Evolutionary conservation across 1,140 invertebrate species (phyloP), one percentile per base, ranked within the genome.

Genomic region (Drosophila setifemur): DNA sequence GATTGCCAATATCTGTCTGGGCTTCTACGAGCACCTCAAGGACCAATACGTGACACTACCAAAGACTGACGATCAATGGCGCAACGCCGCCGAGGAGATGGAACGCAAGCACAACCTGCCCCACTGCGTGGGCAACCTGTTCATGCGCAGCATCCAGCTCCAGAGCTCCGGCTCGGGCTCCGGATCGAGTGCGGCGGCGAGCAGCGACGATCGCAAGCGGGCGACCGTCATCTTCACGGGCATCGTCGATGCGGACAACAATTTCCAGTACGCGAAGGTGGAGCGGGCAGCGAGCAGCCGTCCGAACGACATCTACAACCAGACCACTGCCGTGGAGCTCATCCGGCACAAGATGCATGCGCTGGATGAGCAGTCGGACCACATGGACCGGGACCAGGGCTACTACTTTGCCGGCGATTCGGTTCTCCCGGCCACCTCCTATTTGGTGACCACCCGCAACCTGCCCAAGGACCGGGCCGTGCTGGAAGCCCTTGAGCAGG

Each of bases 61-160:
- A 88, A 89, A 89, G 79, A 90, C 88, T 83, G 85, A 90, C 64
- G 88, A 90, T 66, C 85, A 90, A 61, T 89, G 88, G 88, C 77
- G 68, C 50, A 71, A 26, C 19, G 64, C 83, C 28, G 82, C 88
- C 63, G 71, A 77, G 18, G 85, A 75, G 9, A 87, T 90, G 70
- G 73, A 88, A 43, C 73, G 85, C 58, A 82, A 88, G 63, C 77
- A 88, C 43, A 67, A 76, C 35, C 60, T 85, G 60, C 74, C 85
- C 60, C 79, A 85, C 7, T 90, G 88, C 19, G 73, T 88, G 49
- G 88, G 88, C 23, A 79, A 86, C 57, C 67, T 90, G 18, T 78
- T 83, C 37, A 88, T 88, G 85, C 81, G 77, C 45, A 85, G 89
- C 73, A 87, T 90, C 47, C 74, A 81, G 39, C 81, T 89, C 23